These are phyloP conservation scores for Pogonognathellus flavescens DNA, from an alignment of 1,140 invertebrate genomes.

Conservation along the genomic window DNA sequence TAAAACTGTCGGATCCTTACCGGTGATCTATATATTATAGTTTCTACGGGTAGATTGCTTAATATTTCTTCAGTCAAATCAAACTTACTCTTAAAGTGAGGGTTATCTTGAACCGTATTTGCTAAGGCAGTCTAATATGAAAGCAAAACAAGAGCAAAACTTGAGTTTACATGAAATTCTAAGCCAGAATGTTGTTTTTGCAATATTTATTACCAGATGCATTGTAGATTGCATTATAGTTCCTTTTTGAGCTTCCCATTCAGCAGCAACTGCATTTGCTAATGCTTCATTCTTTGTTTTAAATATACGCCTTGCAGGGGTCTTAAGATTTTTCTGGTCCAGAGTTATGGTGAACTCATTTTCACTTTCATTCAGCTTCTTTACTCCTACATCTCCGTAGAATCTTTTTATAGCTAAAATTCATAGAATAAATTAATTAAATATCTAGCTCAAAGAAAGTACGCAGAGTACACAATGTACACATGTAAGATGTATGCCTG, in stretches of 20 bases:
- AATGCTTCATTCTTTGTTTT: slow-evolving; percentile 86
- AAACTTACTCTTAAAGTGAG: slow-evolving; percentile 81
- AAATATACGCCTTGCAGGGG: slow-evolving; percentile 84
- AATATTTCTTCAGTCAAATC: slow-evolving; percentile 84
- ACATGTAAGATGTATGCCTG: background rate
- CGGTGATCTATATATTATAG: slow-evolving; percentile 82
- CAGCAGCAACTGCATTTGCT: slow-evolving; percentile 89
- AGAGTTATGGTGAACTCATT: slow-evolving; percentile 80
- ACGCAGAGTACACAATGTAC: no score
- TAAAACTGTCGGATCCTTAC: no score
- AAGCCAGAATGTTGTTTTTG: background rate
- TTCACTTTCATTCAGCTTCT: slow-evolving; percentile 73
- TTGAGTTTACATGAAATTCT: slow-evolving; percentile 51
- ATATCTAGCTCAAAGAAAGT: no score
- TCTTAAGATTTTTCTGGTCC: slow-evolving; percentile 89
- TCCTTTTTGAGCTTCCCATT: slow-evolving; percentile 91
- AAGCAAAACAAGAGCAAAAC: slow-evolving; percentile 52
- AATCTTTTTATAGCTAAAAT: slow-evolving; percentile 75
- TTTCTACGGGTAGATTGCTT: slow-evolving; percentile 90
- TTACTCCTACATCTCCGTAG: slow-evolving; percentile 79
- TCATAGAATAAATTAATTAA: background rate
- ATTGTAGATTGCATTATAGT: slow-evolving; percentile 83
- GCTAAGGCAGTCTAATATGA: slow-evolving; percentile 82
- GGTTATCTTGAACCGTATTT: slow-evolving; percentile 93
- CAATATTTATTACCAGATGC: slow-evolving; percentile 81